phyloP scores from a whole-genome alignment of 2,113 vertebrate species.

The Accipiter cooperii region DNA sequence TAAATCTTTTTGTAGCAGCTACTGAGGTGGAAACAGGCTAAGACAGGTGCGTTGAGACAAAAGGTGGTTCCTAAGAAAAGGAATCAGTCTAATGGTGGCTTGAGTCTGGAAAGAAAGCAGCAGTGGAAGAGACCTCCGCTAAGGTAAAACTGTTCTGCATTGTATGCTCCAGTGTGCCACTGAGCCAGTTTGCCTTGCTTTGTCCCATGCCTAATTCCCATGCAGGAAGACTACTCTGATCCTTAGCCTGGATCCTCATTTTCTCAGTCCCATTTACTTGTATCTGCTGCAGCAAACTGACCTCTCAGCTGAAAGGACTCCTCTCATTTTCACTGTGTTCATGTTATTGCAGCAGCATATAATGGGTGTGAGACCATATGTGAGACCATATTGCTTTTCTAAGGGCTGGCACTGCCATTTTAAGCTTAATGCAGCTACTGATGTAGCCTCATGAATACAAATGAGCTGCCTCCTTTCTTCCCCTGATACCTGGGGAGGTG shows the following conservation, averaged over 20 bases:
- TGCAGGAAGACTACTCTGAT: background rate
- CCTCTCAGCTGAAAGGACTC: background rate
- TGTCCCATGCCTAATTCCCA: background rate
- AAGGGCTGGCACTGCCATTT: background rate
- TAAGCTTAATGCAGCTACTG: background rate
- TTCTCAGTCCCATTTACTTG: background rate
- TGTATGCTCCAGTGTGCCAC: fast-evolving
- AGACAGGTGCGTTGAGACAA: background rate
- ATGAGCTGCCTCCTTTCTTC: background rate
- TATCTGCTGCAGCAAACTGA: background rate
- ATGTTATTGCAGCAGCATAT: background rate
- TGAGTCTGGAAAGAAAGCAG: background rate
- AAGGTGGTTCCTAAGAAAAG: background rate
- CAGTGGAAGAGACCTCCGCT: background rate
- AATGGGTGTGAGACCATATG: background rate
- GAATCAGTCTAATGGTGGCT: background rate
- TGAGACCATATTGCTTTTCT: background rate
- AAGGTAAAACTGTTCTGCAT: background rate
- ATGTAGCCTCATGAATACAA: background rate
- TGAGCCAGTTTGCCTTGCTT: background rate
- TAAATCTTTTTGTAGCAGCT: background rate
- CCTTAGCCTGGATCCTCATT: background rate
- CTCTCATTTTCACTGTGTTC: background rate
- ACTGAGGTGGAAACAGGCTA: background rate
- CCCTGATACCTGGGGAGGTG: background rate